Base-by-base conservation (phyloP, 2,797 vertebrate genomes). In the Sebastes minor region DNA sequence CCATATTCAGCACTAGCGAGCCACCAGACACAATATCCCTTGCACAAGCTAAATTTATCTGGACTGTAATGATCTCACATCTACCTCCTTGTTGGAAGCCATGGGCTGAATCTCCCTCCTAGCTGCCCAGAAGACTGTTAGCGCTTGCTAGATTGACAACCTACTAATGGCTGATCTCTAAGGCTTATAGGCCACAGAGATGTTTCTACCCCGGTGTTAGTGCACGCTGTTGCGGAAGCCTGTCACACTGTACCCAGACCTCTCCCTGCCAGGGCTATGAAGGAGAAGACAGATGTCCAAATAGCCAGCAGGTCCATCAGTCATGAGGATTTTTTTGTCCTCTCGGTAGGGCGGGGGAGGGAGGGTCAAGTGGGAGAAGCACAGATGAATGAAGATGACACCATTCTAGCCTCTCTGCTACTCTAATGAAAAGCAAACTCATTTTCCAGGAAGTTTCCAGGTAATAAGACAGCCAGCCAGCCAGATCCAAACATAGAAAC, bases 211-310 rank as follows among this genome's bases (percentile, higher is more conserved):
- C 87, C 42, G 16, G 78, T 91, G 90, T 93, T 91, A 91, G 90
- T 90, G 83, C 91, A 90, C 69, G 86, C 86, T 86, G 81, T 69
- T 81, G 66, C 71, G 25, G 81, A 90, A 83, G 87, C 86, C 91
- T 90, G 91, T 90, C 88, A 93, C 86, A 88, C 84, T 90, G 86
- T 88, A 85, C 80, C 78, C 74, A 76, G 85, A 86, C 84, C 81
- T 88, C 86, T 90, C 62, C 78, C 86, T 89, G 88, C 78, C 87
- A 75, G 78, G 74, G 74, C 82, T 88, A 86, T 83, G 88, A 92
- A 88, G 83, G 82, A 86, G 89, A 88, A 93, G 93, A 94, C 93
- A 94, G 86, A 94, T 94, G 95, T 95, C 94, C 90, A 94, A 93
- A 94, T 83, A 93, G 86, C 88, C 89, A 65, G 88, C 83, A 88